Evolutionary conservation across 1,140 invertebrate genomes (phyloP), one percentile per base, ranked within the genome.

Genomic region (Mactra quadrangularis): DNA sequence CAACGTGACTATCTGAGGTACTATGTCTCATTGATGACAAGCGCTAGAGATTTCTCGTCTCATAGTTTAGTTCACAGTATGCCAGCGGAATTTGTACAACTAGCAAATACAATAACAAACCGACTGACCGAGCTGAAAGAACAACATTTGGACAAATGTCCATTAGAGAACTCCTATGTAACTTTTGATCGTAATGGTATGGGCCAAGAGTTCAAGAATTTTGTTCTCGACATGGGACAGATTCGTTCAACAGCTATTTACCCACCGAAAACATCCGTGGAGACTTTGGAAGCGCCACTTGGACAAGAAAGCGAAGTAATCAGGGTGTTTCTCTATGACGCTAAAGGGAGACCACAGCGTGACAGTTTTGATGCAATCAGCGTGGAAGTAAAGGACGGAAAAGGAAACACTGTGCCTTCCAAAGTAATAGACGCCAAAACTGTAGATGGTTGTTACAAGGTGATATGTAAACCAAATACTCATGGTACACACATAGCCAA

Each of bases 211-310:
- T 86, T 86, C 41, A 86, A 84, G 38, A 64, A 52, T 29, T 86
- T 77, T 41, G 78, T 83, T 33, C 22, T 84, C 7, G 78, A 64
- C 9, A 86, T 86, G 85, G 85, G 85, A 0, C 74, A 86, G 29
- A 84, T 86, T 50, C 59, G 85, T 38, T 86, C 83, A 7, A 84
- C 85, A 0, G 82, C 85, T 0, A 84, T 86, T 25, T 86, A 78
- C 33, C 85, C 85, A 15, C 85, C 85, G 0, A 86, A 86, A 47
- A 84, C 85, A 33, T 84, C 78, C 27, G 85, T 84, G 4, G 85
- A 86, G 50, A 77, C 85, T 25, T 60, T 84, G 41, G 85, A 86
- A 55, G 79, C 83, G 25, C 85, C 83, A 3, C 29, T 84, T 25
- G 83, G 81, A 15, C 83, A 86, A 50, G 85, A 86, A 27, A 45